phyloP scores from a whole-genome alignment of 2,888 invertebrate genomes.

The Argyresthia goedartella region DNA sequence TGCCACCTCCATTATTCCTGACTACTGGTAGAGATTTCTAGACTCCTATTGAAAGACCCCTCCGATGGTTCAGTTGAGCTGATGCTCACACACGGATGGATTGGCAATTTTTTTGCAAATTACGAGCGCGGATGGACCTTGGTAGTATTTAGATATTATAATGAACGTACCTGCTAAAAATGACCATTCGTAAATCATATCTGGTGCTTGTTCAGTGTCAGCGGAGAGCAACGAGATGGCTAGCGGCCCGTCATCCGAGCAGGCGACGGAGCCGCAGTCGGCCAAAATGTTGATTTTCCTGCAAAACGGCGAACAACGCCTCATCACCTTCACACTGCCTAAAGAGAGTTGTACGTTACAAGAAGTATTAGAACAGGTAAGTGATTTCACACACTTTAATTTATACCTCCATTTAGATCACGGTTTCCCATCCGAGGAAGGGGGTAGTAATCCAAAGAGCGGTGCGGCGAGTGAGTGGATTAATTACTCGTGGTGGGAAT shows the following conservation, averaged over 20 bases:
- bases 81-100: background rate
- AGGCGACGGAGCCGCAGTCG: slow-evolving; percentile 71
- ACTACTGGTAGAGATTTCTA: too few species aligned
- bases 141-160: background rate
- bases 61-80: too few species aligned
- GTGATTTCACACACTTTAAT: background rate
- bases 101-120: background rate
- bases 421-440: too few species aligned
- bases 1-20: too few species aligned
- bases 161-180: background rate
- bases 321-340: slow-evolving; percentile 86
- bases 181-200: too few species aligned
- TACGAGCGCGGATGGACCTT: background rate
- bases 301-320: slow-evolving; percentile 82
- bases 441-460: too few species aligned
- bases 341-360: slow-evolving; percentile 86
- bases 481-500: too few species aligned
- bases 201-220: slow-evolving; percentile 14
- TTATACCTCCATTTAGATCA: background rate
- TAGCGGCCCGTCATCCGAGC: slow-evolving; percentile 47
- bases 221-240: slow-evolving; percentile 42
- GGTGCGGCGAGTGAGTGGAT: too few species aligned
- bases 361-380: slow-evolving; percentile 84
- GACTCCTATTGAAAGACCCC: too few species aligned
- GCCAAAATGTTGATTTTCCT: slow-evolving; percentile 85